Evolutionary conservation across 2,113 vertebrate genomes (phyloP).

Genomic region (Ochotona princeps): DNA sequence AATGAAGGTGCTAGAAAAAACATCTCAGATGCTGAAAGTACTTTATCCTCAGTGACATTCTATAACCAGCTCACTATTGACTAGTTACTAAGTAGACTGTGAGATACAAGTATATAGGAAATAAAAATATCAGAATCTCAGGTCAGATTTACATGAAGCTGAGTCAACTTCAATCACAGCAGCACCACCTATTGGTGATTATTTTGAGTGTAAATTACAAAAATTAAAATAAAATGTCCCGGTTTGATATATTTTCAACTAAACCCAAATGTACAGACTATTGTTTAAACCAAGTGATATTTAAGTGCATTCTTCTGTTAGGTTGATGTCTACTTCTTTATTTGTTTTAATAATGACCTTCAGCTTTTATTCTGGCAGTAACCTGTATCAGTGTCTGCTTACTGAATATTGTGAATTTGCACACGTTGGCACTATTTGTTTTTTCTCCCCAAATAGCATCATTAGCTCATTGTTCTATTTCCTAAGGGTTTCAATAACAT

Average conservation of each 20-base stretch:
- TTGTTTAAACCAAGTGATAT: background rate
- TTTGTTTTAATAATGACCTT: background rate
- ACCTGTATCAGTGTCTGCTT: background rate
- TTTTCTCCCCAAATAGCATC: background rate
- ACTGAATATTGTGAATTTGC: background rate
- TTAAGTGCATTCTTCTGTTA: background rate
- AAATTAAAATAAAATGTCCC: background rate
- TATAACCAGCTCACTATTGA: conserved; percentile 63
- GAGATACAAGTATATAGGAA: conserved; percentile 19
- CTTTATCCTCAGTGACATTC: conserved; percentile 70
- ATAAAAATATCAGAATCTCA: conserved; percentile 42
- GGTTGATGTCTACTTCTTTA: background rate
- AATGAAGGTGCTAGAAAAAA: conserved; percentile 68
- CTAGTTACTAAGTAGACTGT: conserved; percentile 59
- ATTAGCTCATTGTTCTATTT: background rate
- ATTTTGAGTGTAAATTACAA: conserved; percentile 29
- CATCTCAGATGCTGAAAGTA: conserved; percentile 60
- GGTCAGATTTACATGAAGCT: conserved; percentile 58
- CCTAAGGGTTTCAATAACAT: background rate
- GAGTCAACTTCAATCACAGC: conserved; percentile 68
- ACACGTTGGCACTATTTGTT: background rate
- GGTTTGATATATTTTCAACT: conserved; percentile 5
- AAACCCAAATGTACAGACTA: background rate
- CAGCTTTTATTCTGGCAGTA: background rate
- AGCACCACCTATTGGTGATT: conserved; percentile 77